Evolutionary conservation across 2,797 vertebrate species (phyloP).

Genomic region (Syndactyla subalaris): DNA sequence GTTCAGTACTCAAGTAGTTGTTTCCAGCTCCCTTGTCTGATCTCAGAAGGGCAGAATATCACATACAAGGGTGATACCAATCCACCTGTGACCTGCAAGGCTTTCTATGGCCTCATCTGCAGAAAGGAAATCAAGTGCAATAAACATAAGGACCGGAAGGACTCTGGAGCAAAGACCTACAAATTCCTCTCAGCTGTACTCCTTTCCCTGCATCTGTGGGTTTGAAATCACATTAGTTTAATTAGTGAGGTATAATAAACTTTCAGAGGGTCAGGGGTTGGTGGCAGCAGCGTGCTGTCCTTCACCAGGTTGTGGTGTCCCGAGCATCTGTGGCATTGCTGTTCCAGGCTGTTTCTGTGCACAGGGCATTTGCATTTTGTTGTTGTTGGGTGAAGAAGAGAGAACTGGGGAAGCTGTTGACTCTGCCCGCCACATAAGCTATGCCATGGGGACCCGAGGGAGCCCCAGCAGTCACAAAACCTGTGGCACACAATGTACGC

Average conservation of each 20-base stretch:
- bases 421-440: neutral
- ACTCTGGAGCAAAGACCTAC: neutral
- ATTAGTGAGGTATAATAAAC: neutral
- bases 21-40: neutral
- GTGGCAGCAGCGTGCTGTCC: fast-evolving
- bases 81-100: neutral
- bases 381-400: neutral
- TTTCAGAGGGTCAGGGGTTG: neutral
- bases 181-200: neutral
- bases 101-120: neutral
- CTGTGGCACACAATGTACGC: fast-evolving
- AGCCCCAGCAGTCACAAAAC: neutral
- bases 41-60: neutral
- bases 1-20: neutral
- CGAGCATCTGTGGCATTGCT: neutral
- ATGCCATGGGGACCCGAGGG: fast-evolving
- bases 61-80: neutral
- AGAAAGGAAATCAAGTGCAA: neutral
- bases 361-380: neutral
- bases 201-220: neutral
- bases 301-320: neutral
- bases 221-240: neutral
- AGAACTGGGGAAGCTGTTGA: neutral
- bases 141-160: neutral
- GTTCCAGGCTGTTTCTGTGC: neutral